A percentile compares a stretch with the other conserved stretches of the same genome.
Evolutionary conservation across 2,888 invertebrate species (phyloP).

Genomic region (Lagria hirta): DNA sequence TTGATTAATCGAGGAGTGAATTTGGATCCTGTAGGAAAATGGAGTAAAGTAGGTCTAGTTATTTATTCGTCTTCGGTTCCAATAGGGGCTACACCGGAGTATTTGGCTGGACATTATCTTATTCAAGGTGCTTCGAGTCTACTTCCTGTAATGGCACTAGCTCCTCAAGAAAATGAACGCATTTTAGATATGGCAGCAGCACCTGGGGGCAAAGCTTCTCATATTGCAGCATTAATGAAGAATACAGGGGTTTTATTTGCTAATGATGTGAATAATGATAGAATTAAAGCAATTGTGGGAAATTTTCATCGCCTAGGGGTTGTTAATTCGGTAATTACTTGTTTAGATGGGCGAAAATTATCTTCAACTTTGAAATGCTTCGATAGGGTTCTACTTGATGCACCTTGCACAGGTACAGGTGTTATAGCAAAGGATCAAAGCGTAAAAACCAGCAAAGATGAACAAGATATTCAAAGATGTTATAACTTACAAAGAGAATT

Average conservation of each 20-base stretch:
- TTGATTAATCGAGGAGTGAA: constrained; percentile 97
- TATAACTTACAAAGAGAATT: constrained; percentile 91
- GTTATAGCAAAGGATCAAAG: constrained; percentile 97
- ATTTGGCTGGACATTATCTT: constrained; percentile 97
- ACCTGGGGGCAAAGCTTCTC: constrained; percentile 98
- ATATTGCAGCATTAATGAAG: constrained; percentile 97
- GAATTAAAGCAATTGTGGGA: constrained; percentile 89
- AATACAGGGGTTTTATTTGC: constrained; percentile 96
- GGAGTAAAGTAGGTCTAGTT: constrained; percentile 97
- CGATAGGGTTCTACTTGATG: constrained; percentile 94
- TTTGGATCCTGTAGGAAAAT: constrained; percentile 96
- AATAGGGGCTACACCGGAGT: constrained; percentile 97
- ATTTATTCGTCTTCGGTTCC: constrained; percentile 96
- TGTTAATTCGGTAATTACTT: constrained; percentile 87
- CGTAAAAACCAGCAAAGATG: constrained; percentile 91
- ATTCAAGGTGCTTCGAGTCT: constrained; percentile 96
- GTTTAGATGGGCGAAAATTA: constrained; percentile 86
- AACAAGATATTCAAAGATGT: constrained; percentile 86
- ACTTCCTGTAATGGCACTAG: constrained; percentile 96
- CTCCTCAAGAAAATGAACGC: constrained; percentile 93
- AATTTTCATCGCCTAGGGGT: constrained; percentile 97
- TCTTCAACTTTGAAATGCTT: constrained; percentile 82
- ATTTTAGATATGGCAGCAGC: constrained; percentile 97
- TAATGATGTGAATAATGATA: constrained; percentile 90
- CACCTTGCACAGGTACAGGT: constrained; percentile 98